Percentiles rank a stretch among this genome's conserved stretches.
phyloP scores from a whole-genome alignment of 2,797 vertebrate genomes.

The Cryptoprocta ferox region DNA sequence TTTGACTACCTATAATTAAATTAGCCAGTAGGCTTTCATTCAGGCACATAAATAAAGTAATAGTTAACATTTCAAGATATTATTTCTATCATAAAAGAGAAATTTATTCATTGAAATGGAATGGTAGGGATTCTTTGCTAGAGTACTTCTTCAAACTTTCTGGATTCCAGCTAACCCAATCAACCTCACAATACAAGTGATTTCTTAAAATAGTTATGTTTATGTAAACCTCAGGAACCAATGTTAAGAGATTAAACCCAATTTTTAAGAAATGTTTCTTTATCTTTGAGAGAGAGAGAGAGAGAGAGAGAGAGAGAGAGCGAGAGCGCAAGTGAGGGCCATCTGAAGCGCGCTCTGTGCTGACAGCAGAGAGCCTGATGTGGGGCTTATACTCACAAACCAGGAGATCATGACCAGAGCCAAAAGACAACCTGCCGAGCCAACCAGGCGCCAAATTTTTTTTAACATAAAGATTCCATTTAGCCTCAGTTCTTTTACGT shows the following conservation, averaged over 20 bases:
- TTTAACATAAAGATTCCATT: not conserved
- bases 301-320: too few species aligned
- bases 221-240: not conserved
- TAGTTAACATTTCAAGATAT: not conserved
- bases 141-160: not conserved
- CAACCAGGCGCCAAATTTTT: too few species aligned
- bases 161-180: not conserved
- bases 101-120: not conserved
- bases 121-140: not conserved
- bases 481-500: not conserved
- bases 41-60: not conserved
- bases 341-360: too few species aligned
- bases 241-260: not conserved
- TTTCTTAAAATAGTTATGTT: not conserved
- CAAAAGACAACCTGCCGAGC: too few species aligned
- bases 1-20: not conserved
- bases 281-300: too few species aligned
- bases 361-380: too few species aligned
- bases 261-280: not conserved
- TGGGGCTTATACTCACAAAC: too few species aligned
- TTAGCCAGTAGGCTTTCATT: not conserved
- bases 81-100: conserved; percentile 4
- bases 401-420: too few species aligned
- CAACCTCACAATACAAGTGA: not conserved
- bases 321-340: too few species aligned